Percentiles rank a stretch among this genome's conserved stretches.
phyloP scores from a whole-genome alignment of 2,113 vertebrate genomes.

The Semicossyphus pulcher region DNA sequence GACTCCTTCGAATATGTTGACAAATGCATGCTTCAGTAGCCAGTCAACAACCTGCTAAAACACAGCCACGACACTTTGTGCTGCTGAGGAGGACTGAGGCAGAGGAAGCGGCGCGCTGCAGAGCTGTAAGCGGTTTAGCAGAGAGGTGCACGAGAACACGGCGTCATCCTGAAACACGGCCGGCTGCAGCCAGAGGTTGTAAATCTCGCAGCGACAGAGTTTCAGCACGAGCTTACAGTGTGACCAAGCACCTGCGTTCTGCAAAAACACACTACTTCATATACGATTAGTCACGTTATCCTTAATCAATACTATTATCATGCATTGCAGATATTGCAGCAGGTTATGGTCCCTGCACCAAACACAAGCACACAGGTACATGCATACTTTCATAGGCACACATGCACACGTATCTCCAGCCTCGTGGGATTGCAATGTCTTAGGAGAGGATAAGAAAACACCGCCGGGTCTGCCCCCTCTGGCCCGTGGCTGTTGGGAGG shows the following conservation, averaged over 20 bases:
- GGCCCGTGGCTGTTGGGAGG: constrained; percentile 65
- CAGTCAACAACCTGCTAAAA: constrained; percentile 83
- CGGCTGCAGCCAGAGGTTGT: constrained; percentile 66
- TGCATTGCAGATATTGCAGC: background rate
- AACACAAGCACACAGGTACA: constrained; percentile 10
- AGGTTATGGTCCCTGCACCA: background rate
- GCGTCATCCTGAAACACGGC: constrained; percentile 74
- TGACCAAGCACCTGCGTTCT: constrained; percentile 68
- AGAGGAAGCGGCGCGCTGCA: constrained; percentile 56
- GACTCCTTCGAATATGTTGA: constrained; percentile 83
- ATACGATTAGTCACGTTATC: too few relatives aligned
- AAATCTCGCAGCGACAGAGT: constrained; percentile 72
- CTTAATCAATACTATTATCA: background rate
- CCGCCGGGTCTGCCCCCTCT: constrained; percentile 57
- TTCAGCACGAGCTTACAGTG: constrained; percentile 68
- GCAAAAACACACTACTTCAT: background rate
- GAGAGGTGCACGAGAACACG: constrained; percentile 73
- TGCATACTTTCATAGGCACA: background rate
- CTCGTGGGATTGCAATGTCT: constrained; percentile 23
- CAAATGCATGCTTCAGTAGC: constrained; percentile 79
- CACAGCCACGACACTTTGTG: constrained; percentile 66
- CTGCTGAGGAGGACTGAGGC: constrained; percentile 47
- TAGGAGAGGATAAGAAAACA: constrained; percentile 62
- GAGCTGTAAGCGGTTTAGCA: constrained; percentile 74
- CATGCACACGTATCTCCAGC: constrained; percentile 3